Base-by-base conservation (phyloP, 2,888 invertebrate species). In the Pomacea canaliculata region DNA sequence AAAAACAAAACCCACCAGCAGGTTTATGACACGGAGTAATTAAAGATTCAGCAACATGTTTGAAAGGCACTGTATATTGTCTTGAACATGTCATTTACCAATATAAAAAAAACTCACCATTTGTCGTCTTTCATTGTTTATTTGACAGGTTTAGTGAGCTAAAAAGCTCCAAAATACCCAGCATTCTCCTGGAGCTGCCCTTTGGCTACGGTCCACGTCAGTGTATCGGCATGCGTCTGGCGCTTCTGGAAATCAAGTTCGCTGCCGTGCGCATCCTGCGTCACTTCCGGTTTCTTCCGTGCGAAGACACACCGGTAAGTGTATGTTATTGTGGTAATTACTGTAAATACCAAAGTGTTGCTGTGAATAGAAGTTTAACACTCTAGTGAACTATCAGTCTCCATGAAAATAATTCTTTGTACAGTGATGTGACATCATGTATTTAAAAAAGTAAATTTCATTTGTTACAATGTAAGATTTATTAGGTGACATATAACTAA, bases 151-250 rank as follows among this genome's bases (percentile, higher is more conserved):
- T 69, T 13, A 48, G 27, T 8, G 69, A 69, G 23, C 62, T 59
- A 18, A 37, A 69, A 37, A 1, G n/a, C 8, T 8, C 48, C 18
- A 23, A 74, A 19, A 60, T 74, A 5, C 18, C 56, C 23, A 46
- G 67, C 3, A 46, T 73, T 46, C 9, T 46, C 19, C 13, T 12
- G 46, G 73, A 73, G n/a, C 60, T 79, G 27, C 67, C 76, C 23
- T 79, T 79, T 49, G 79, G 79, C 23, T 66, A 69, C 51, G 79
- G 79, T 5, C 78, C 79, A 10, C 66, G 79, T 8, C 56, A 56
- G 19, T 79, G 79, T 66, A 68, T 78, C 10, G 79, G 76, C 16
- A 76, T 73, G 68, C 62, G 78, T 19, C 69, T 79, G 62, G 77
- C 77, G 5, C 70, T 78, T 51, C 48, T 79, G 69, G 76, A 77